phyloP scores from a whole-genome alignment of 2,797 vertebrate genomes.

The Characodon lateralis region DNA sequence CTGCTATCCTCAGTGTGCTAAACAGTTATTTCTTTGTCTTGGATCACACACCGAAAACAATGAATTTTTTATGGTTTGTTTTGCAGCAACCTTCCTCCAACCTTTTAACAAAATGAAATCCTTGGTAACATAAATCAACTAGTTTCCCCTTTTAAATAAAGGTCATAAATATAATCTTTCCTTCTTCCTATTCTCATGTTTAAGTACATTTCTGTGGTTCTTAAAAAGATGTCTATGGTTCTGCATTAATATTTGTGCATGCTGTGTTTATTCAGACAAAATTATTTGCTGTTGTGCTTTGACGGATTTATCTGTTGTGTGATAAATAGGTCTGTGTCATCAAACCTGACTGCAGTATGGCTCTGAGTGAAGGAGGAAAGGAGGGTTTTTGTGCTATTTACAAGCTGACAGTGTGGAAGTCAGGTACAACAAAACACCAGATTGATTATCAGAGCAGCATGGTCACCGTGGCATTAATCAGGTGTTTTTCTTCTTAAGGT shows the following conservation, averaged over 20 bases:
- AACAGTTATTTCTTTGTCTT: not conserved
- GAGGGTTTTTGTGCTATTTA: slow-evolving; percentile 27
- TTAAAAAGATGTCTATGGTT: not conserved
- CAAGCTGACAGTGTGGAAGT: slow-evolving; percentile 49
- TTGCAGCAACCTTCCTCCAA: not conserved
- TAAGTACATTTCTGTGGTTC: not conserved
- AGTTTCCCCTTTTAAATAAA: not conserved
- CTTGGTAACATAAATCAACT: not conserved
- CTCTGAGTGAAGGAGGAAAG: slow-evolving; percentile 28
- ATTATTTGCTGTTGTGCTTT: slow-evolving; percentile 10
- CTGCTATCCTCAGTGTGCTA: not conserved
- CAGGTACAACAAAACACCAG: slow-evolving; percentile 58
- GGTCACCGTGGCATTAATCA: slow-evolving; percentile 24
- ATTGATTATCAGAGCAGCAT: slow-evolving; percentile 47
- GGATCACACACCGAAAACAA: not conserved
- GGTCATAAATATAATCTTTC: not conserved
- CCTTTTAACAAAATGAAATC: not conserved
- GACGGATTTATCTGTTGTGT: slow-evolving; percentile 21
- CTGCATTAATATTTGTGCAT: not conserved
- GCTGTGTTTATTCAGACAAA: not conserved
- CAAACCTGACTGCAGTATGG: slow-evolving; percentile 20
- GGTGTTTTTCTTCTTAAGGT: slow-evolving; percentile 23
- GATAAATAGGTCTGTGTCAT: slow-evolving; percentile 8
- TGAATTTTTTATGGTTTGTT: not conserved
- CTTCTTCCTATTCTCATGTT: not conserved